phyloP scores from a whole-genome alignment of 2,113 vertebrate species.

The Alligator sinensis region DNA sequence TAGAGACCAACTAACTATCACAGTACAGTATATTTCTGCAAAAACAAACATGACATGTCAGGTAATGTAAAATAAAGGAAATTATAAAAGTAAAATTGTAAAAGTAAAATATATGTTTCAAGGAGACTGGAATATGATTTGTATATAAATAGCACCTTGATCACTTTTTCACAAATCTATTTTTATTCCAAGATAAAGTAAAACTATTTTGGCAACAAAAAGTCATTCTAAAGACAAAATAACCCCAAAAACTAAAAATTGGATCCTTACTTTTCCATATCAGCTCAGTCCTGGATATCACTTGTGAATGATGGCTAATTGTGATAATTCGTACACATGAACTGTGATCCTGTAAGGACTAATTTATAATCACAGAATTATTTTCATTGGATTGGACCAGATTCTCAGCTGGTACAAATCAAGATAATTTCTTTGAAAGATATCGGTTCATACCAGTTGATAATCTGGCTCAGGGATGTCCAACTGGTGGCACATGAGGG shows the following conservation, averaged over 20 bases:
- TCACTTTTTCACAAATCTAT: neutral
- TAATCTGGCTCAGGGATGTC: neutral
- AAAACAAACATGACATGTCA: conserved; percentile 2
- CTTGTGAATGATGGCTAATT: neutral
- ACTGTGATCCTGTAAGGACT: neutral
- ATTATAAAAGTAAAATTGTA: neutral
- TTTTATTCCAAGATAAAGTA: neutral
- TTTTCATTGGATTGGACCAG: neutral
- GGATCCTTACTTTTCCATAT: neutral
- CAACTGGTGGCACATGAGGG: too few species aligned
- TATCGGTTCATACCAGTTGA: neutral
- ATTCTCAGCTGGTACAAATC: neutral
- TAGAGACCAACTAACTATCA: conserved; percentile 13
- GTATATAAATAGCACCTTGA: neutral
- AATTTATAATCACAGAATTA: neutral
- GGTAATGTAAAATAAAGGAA: neutral
- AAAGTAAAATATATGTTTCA: neutral
- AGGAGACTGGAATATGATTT: neutral
- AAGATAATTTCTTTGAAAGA: neutral
- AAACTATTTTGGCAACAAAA: neutral
- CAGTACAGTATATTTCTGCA: conserved; percentile 6
- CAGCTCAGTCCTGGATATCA: neutral
- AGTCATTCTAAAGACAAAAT: neutral
- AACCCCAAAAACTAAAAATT: neutral
- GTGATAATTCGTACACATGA: rapidly evolving